Evolutionary conservation across 2,888 invertebrate genomes (phyloP), one percentile per base, ranked within the genome.

Genomic region (Amphipoea oculea): DNA sequence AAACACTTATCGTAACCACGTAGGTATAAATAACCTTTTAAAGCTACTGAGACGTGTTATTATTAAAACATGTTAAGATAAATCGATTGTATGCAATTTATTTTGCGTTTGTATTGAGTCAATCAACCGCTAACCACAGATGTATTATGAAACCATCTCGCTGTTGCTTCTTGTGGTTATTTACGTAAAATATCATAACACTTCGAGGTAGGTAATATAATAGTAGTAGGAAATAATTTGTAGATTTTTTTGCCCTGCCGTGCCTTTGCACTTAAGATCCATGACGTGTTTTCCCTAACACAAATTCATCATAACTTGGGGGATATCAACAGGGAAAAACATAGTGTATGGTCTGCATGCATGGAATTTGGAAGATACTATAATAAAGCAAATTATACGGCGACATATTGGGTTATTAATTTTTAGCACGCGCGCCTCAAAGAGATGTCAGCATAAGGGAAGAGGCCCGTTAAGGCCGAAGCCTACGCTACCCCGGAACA

Each of bases 61-160:
- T 79, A n/a, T 82, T 60, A 79, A 79, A 66, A 48, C 36, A 17
- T 70, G 60, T 45, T 62, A 20, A n/a, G 40, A 48, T 71, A 63
- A 63, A 69, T 78, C 48, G 57, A 84, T 79, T 79, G 68, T 84
- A 57, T 65, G 12, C 20, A 63, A 57, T 68, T 45, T 63, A 72
- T 40, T 75, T 48, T 45, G 65, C n/a, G 29, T 54, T 54, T 69
- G 72, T 75, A 79, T 75, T 67, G 68, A 76, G 48, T 69, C 73
- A 63, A 81, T 69, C 77, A 74, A 81, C 76, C 74, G 54, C 85
- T 78, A 73, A 87, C 87, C 85, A 60, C 87, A 86, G 71, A 60
- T 23, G 68, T 74, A 76, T 81, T 78, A 78, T 73, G 78, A 77
- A 79, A 82, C 76, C 66, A 54, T 78, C 73, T 78, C 68, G 69